Evolutionary conservation across 2,888 invertebrate species (phyloP), one percentile per base, ranked within the genome.

Genomic region (Erebia ligea): DNA sequence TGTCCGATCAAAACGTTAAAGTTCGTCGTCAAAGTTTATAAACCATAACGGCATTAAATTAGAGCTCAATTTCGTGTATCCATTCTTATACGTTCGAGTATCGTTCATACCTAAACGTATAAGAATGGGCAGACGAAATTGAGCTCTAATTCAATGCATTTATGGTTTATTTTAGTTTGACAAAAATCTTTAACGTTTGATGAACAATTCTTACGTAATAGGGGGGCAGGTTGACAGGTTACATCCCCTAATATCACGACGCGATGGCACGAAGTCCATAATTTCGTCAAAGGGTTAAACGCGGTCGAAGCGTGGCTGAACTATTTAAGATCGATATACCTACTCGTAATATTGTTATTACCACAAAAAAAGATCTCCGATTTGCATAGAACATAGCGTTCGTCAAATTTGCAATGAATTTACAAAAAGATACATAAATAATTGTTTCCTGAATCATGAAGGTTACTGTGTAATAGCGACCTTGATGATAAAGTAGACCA

Each of bases 381-480:
- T 62, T 62, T 62, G 21, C 62, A 62, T 62, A 13, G 9, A 62
- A 62, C 62, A 48, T 21, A 15, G 9, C 15, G 48, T 62, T 62
- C 15, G 45, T 45, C 45, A 25, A 21, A 15, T 62, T 48, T 62
- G 45, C 48, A 21, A 45, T 21, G 15, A 62, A 62, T 21, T 57
- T 25, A 21, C 62, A 21, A 21, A 62, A 15, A 48, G 19, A 21
- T 21, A 48, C 62, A 19, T 61, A 62, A 62, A 48, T 62, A 15
- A 4, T 57, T 57, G 1, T 25, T 15, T 25, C 56, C 56, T 25
- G 25, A 57, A 25, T 57, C 56, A 57, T 57, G 56, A 57, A 57
- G 4, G 56, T 21, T 10, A 56, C 13, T 25, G 56, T 57, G 13
- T 57, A 15, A 25, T 11, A 57, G 56, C 56, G 13, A 25, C 56